phyloP scores from a whole-genome alignment of 1,140 invertebrate species.

The Meteorus sp. region DNA sequence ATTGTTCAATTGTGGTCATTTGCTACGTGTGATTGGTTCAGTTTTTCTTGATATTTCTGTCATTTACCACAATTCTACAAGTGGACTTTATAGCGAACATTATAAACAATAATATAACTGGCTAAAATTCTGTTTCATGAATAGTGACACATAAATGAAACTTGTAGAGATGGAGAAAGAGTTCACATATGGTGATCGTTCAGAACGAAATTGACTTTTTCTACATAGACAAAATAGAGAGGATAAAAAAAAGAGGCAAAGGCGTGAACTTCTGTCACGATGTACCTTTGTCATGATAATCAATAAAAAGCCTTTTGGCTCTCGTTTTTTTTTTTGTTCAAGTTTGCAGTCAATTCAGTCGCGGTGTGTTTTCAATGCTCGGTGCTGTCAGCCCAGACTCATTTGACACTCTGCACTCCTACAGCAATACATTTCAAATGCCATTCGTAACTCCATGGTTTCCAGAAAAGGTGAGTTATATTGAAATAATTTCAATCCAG shows the following conservation, averaged over 20 bases:
- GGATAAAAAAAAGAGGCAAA: slow-evolving; percentile 11
- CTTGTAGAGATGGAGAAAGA: background rate
- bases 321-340: slow-evolving; percentile 55
- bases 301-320: slow-evolving; percentile 25
- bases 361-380: slow-evolving; percentile 88
- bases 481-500: slow-evolving; percentile 5
- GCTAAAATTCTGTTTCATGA: no score
- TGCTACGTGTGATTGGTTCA: no score
- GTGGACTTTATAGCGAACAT: no score
- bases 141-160: no score
- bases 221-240: background rate
- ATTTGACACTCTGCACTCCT: slow-evolving; percentile 92
- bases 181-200: background rate
- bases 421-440: slow-evolving; percentile 95
- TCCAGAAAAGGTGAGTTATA: slow-evolving; percentile 78
- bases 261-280: slow-evolving; percentile 12
- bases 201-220: background rate
- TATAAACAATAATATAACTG: no score
- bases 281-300: slow-evolving; percentile 28
- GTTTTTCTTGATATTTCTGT: no score
- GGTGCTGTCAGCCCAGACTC: slow-evolving; percentile 90
- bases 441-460: slow-evolving; percentile 94
- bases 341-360: slow-evolving; percentile 91
- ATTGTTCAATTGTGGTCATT: no score
- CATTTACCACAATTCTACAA: no score